These are phyloP conservation scores for Chelonus insularis DNA, from an alignment of 1,140 invertebrate genomes.

Conservation along the genomic window DNA sequence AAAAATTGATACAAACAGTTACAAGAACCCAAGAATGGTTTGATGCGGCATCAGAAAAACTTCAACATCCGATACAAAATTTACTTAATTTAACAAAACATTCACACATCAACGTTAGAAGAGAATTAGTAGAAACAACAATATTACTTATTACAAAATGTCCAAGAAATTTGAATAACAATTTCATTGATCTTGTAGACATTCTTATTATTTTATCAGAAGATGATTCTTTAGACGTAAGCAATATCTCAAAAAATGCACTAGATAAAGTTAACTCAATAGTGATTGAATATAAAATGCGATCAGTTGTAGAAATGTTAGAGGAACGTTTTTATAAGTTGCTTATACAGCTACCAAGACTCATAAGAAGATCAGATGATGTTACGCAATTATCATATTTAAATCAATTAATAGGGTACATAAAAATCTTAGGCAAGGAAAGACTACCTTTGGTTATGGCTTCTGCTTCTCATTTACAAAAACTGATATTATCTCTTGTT, in stretches of 20 bases:
- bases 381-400: constrained; percentile 61
- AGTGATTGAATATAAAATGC: constrained; percentile 41
- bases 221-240: constrained; percentile 60
- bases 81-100: constrained; percentile 59
- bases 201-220: constrained; percentile 64
- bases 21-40: constrained; percentile 63
- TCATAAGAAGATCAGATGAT: constrained; percentile 67
- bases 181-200: constrained; percentile 61
- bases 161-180: constrained; percentile 64
- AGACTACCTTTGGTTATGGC: constrained; percentile 61
- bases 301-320: constrained; percentile 59
- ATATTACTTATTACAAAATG: constrained; percentile 61
- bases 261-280: constrained; percentile 53
- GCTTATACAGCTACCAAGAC: constrained; percentile 62
- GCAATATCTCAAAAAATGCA: constrained; percentile 45
- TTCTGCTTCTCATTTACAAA: constrained; percentile 57
- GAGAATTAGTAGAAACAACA: constrained; percentile 60
- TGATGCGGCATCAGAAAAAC: constrained; percentile 60
- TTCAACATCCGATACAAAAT: constrained; percentile 58
- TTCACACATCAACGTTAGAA: constrained; percentile 62
- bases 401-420: constrained; percentile 66
- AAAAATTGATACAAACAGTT: constrained; percentile 54
- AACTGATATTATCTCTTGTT: constrained; percentile 61
- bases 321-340: constrained; percentile 64
- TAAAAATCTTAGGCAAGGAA: constrained; percentile 61